These are phyloP conservation scores for Pteropus alecto DNA, from an alignment of 2,113 vertebrate species.

Conservation along the genomic window DNA sequence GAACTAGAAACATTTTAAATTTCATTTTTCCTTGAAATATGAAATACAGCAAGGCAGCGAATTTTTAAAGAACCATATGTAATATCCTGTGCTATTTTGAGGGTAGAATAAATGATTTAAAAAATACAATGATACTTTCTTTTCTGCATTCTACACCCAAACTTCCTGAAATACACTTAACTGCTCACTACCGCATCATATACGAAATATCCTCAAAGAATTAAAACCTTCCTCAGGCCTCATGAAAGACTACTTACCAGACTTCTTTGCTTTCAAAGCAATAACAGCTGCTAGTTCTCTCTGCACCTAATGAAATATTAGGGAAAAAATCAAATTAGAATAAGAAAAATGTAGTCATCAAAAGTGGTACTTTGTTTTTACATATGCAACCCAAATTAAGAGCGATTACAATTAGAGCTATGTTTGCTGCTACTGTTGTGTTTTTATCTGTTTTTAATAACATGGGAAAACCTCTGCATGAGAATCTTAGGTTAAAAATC, in stretches of 20 bases:
- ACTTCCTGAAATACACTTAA: neutral
- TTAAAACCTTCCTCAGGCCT: neutral
- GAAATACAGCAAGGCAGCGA: neutral
- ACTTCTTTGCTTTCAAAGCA: conserved; percentile 95
- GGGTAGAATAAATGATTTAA: neutral
- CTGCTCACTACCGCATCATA: neutral
- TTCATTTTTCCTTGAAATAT: conserved; percentile 12
- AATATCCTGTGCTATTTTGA: neutral
- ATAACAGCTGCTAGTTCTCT: conserved; percentile 95
- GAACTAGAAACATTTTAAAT: neutral
- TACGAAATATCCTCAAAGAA: neutral
- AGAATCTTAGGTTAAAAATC: neutral
- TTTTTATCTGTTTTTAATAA: neutral
- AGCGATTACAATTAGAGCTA: neutral
- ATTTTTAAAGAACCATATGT: neutral
- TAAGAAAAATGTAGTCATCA: conserved; percentile 5
- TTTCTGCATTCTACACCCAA: neutral
- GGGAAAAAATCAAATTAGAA: conserved; percentile 64
- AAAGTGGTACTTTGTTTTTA: neutral
- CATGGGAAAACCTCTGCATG: neutral
- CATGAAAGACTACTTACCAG: conserved; percentile 86
- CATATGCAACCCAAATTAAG: neutral
- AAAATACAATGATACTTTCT: neutral
- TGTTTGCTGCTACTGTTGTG: neutral
- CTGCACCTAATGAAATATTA: conserved; percentile 89